Percentiles rank a stretch among this genome's conserved stretches.
These are phyloP conservation scores for Kryptolebias marmoratus DNA, from an alignment of 2,113 vertebrate genomes.

Conservation along the genomic window DNA sequence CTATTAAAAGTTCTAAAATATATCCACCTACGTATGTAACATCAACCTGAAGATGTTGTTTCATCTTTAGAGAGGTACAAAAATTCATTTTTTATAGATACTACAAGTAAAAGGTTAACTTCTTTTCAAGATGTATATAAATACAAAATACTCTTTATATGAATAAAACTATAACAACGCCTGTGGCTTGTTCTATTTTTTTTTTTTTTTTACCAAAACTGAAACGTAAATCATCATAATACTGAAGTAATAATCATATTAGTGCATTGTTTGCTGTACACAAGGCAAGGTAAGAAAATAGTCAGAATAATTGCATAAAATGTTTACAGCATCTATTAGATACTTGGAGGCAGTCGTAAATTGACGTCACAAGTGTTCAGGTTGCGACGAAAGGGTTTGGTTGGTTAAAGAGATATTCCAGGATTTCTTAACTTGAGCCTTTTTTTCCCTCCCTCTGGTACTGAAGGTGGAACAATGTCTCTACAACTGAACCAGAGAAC, in stretches of 20 bases:
- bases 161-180: slow-evolving; percentile 34
- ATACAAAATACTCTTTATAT: slow-evolving; percentile 40
- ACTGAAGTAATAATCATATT: slow-evolving; percentile 41
- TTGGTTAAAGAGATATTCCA: slow-evolving; percentile 6
- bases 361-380: neutral
- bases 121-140: slow-evolving; percentile 49
- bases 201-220: slow-evolving; percentile 11
- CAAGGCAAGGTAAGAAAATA: slow-evolving; percentile 54
- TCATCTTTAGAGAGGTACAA: slow-evolving; percentile 49
- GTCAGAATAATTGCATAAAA: slow-evolving; percentile 68
- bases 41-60: slow-evolving; percentile 38
- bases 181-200: slow-evolving; percentile 7
- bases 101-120: slow-evolving; percentile 39
- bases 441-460: neutral
- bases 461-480: neutral
- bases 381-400: slow-evolving; percentile 28
- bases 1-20: neutral
- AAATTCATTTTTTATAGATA: slow-evolving; percentile 43
- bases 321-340: slow-evolving; percentile 54
- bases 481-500: neutral
- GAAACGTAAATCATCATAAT: slow-evolving; percentile 47
- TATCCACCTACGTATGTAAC: neutral
- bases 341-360: slow-evolving; percentile 28
- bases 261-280: slow-evolving; percentile 39
- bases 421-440: neutral